These are phyloP conservation scores for Chelon labrosus DNA, from an alignment of 2,797 vertebrate species.

Conservation along the genomic window DNA sequence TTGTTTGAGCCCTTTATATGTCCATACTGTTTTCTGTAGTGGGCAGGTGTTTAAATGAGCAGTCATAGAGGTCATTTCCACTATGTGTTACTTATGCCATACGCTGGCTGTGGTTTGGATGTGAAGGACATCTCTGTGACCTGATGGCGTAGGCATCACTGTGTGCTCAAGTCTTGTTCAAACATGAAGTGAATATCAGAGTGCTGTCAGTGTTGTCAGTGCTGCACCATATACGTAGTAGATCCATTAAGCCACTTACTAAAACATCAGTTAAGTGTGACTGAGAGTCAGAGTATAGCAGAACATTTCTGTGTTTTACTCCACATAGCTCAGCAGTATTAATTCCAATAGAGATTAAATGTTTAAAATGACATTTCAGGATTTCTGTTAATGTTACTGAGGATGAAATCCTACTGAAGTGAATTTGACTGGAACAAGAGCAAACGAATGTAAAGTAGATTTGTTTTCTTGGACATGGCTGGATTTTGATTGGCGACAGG, in stretches of 20 bases:
- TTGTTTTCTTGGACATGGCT: neutral
- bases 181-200: slow-evolving; percentile 29
- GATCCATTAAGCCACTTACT: slow-evolving; percentile 66
- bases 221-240: slow-evolving; percentile 7
- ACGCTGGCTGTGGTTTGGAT: slow-evolving; percentile 21
- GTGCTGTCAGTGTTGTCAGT: slow-evolving; percentile 40
- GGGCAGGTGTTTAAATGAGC: slow-evolving; percentile 11
- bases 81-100: slow-evolving; percentile 19
- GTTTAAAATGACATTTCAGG: slow-evolving; percentile 42
- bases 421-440: slow-evolving; percentile 28
- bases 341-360: slow-evolving; percentile 38
- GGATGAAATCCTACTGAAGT: slow-evolving; percentile 28
- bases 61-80: neutral
- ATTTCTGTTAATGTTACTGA: slow-evolving; percentile 24
- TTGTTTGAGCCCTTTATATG: neutral
- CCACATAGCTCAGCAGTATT: slow-evolving; percentile 58
- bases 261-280: slow-evolving; percentile 49
- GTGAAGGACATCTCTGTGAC: slow-evolving; percentile 42
- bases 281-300: slow-evolving; percentile 32
- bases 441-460: slow-evolving; percentile 24
- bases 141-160: slow-evolving; percentile 41
- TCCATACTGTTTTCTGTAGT: too few relatives aligned
- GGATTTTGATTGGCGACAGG: neutral
- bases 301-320: slow-evolving; percentile 35
- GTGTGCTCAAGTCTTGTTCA: slow-evolving; percentile 35